Evolutionary conservation across 2,113 vertebrate genomes (phyloP), one percentile per base, ranked within the genome.

Genomic region (Phaethon lepturus): DNA sequence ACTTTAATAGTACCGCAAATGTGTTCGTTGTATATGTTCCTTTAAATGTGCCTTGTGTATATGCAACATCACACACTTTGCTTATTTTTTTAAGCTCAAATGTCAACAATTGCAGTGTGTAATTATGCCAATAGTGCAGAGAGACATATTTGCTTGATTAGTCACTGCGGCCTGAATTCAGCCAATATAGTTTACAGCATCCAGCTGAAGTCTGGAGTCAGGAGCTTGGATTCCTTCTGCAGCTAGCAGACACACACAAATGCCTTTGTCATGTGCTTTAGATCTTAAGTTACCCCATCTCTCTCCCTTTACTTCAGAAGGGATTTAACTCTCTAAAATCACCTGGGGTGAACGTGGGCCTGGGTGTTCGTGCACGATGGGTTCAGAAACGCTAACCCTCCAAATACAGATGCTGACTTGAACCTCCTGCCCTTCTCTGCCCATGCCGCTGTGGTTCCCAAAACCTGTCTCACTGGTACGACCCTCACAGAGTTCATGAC

Each of bases 41-140:
- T 95, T 82, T 78, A 84, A 82, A 71, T 28, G 7, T 75, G 23
- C 20, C 85, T 86, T 73, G 49, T 85, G 24, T 76, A 50, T 63
- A 35, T 74, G 63, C 75, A 77, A 49, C 6, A 15, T 87, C 62
- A 73, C 55, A 78, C 15, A 24, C 22, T 75, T 91, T 20, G 24
- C 29, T 71, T 75, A 56, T 59, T 81, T 77, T 92, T 95, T 91
- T 52, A 40, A 95, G 80, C 77, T 85, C 58, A 85, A 85, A 76
- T 85, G 62, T 91, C 86, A 85, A 95, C 69, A 94, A n/a, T 40
- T 83, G 24, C 52, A 69, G 35, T 76, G 45, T 76, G 58, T 76
- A 88, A 90, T 91, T 59, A 69, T 47, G 66, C 69, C 76, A 49
- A 1, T 58, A 68, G 74, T 53, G 49, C 53, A 90, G 88, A 84